Conservation (phyloP, 2,113 vertebrate genomes). For the Onychorhynchus coronatus region DNA sequence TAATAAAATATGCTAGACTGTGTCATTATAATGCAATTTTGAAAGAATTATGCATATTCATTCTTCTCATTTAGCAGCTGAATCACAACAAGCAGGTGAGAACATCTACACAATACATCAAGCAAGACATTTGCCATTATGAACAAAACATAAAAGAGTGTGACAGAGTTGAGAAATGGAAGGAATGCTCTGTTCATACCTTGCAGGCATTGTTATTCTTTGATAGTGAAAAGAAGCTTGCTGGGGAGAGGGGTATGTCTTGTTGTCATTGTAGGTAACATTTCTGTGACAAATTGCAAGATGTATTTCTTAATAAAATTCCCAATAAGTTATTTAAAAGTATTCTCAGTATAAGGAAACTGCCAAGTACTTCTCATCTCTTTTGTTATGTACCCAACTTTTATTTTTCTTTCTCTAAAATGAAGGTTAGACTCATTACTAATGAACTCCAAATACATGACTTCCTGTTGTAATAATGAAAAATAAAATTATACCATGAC, state of each 20-base stretch:
- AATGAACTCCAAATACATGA: conserved; percentile 53
- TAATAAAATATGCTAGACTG: conserved; percentile 72
- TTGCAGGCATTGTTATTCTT: conserved; percentile 63
- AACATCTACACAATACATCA: conserved; percentile 69
- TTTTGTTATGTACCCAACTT: conserved; percentile 43
- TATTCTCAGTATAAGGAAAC: conserved; percentile 15
- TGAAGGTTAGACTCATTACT: conserved; percentile 55
- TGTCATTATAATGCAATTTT: conserved; percentile 71
- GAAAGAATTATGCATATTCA: conserved; percentile 75
- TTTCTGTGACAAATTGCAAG: conserved; percentile 52
- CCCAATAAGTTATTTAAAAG: conserved; percentile 46
- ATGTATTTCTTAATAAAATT: conserved; percentile 50
- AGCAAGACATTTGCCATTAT: conserved; percentile 73
- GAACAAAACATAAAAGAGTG: conserved; percentile 65
- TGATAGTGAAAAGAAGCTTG: conserved; percentile 71
- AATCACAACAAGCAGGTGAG: conserved; percentile 75
- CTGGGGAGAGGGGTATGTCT: conserved; percentile 24
- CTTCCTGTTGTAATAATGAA: conserved; percentile 61
- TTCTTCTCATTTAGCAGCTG: conserved; percentile 72
- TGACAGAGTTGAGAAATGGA: conserved; percentile 67
- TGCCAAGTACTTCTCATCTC: conserved; percentile 1
- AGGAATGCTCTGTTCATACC: conserved; percentile 51
- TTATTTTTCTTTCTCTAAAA: conserved; percentile 17
- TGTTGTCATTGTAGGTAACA: conserved; percentile 33
- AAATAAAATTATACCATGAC: conserved; percentile 64